Conservation (phyloP, 2,113 vertebrate genomes). For the Orycteropus afer region DNA sequence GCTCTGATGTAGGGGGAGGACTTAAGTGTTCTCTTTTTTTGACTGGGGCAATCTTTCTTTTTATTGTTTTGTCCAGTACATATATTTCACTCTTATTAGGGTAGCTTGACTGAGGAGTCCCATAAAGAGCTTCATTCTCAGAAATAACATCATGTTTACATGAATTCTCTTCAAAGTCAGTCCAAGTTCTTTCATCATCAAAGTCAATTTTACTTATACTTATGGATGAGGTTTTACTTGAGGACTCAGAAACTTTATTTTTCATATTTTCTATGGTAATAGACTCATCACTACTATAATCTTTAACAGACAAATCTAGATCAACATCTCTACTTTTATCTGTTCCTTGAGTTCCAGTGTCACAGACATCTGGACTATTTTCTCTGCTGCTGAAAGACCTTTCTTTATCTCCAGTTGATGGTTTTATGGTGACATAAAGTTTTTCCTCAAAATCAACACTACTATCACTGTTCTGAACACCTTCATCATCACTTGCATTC, state of each 20-base stretch:
- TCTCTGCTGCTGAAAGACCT: conserved; percentile 62
- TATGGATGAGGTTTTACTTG: conserved; percentile 22
- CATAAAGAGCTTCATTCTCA: conserved; percentile 59
- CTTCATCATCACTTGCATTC: conserved; percentile 65
- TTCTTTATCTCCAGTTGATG: conserved; percentile 20
- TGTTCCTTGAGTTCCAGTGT: conserved; percentile 69
- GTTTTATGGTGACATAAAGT: conserved; percentile 76
- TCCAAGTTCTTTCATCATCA: conserved; percentile 96
- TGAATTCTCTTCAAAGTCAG: conserved; percentile 89
- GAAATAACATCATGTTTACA: conserved; percentile 64
- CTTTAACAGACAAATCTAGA: conserved; percentile 80
- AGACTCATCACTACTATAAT: conserved; percentile 78
- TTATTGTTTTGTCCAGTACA: conserved; percentile 84
- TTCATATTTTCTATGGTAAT: conserved; percentile 74
- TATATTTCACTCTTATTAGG: conserved; percentile 54
- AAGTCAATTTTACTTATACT: conserved; percentile 87
- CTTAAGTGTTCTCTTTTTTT: conserved; percentile 83
- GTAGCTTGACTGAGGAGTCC: conserved; percentile 53
- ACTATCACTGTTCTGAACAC: conserved; percentile 53
- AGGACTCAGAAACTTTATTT: conserved; percentile 40
- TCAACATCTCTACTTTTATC: conserved; percentile 78
- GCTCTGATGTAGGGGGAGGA: conserved; percentile 87
- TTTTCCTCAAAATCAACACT: conserved; percentile 83
- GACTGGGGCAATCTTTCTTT: conserved; percentile 90
- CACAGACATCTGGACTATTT: conserved; percentile 70